A percentile compares a stretch with the other conserved stretches of the same genome.
phyloP scores from a whole-genome alignment of 2,797 vertebrate genomes.

The Danio albolineatus region DNA sequence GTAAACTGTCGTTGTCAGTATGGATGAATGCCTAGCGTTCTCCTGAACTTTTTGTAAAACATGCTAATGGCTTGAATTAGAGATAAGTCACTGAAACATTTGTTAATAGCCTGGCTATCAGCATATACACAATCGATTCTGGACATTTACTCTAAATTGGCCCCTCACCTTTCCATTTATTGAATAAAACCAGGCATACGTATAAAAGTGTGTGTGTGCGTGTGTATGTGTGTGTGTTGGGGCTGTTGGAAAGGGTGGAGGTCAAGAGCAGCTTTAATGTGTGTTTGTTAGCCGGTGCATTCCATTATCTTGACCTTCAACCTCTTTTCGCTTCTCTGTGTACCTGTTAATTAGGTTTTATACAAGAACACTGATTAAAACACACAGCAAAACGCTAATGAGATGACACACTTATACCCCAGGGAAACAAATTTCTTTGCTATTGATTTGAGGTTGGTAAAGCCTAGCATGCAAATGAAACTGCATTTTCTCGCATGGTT shows the following conservation, averaged over 20 bases:
- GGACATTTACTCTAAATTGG: slow-evolving; percentile 22
- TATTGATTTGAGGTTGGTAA: not conserved
- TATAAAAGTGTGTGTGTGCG: slow-evolving; percentile 2
- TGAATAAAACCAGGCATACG: slow-evolving; percentile 1
- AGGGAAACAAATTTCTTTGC: not conserved
- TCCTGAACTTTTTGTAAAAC: slow-evolving; percentile 28
- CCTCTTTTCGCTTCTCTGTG: not conserved
- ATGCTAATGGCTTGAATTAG: slow-evolving; percentile 10
- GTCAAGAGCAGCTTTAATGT: slow-evolving; percentile 20
- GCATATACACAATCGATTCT: slow-evolving; percentile 11
- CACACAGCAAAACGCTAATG: slow-evolving; percentile 1
- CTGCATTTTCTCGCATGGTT: not conserved
- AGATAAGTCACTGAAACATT: slow-evolving; percentile 18
- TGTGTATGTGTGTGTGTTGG: not conserved
- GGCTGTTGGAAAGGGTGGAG: not conserved
- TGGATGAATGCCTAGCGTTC: not conserved
- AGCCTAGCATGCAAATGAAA: not conserved
- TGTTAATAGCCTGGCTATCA: slow-evolving; percentile 32
- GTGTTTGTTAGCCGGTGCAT: not conserved
- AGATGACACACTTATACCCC: slow-evolving; percentile 7
- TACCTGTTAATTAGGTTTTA: slow-evolving; percentile 25
- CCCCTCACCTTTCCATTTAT: slow-evolving; percentile 34
- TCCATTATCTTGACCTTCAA: slow-evolving; percentile 16
- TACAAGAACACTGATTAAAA: slow-evolving; percentile 26
- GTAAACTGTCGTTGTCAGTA: slow-evolving; percentile 25